Evolutionary conservation across 2,797 vertebrate genomes (phyloP), one percentile per base, ranked within the genome.

Genomic region (Sebastes goodei): DNA sequence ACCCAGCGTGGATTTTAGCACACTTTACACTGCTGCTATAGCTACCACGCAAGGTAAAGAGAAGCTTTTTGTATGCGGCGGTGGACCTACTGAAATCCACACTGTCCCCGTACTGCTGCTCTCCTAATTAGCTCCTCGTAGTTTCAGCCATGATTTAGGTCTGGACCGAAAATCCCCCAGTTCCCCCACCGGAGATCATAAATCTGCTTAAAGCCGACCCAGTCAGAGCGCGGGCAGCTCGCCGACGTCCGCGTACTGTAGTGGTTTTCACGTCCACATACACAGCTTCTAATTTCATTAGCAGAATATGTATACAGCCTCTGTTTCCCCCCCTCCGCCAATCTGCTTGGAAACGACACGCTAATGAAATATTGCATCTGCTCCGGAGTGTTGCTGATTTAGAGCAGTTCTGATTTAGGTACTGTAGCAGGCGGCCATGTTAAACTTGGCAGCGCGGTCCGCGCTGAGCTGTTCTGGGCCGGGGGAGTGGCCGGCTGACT

Each of bases 231-330:
- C 10, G 65, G 88, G 83, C 84, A 74, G 62, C 65, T 52, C 25
- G 76, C 86, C 56, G 80, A 84, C 78, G 78, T 74, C 80, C 35
- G 7, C 49, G 77, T 76, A 77, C 75, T 71, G 74, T 56, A 42
- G 57, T 71, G 4, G 56, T 77, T 74, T 89, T 88, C 76, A 63
- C 73, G 53, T 88, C 71, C 78, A 55, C 84, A 87, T 74, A 52
- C 84, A 87, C 88, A 90, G 83, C 89, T 88, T 90, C 88, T 94
- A 88, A 94, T 95, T 93, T 93, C 88, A 93, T 94, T 93, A 94
- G 85, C 91, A 94, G 90, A 83, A 85, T 74, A 71, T 52, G 72
- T 85, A 56, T 56, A 74, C 62, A 67, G 71, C 75, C 84, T 70
- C 67, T 69, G 74, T 78, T 56, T 64, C 63, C 65, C 30, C 65